phyloP scores from a whole-genome alignment of 2,113 vertebrate species.

The Cyprinus carpio region DNA sequence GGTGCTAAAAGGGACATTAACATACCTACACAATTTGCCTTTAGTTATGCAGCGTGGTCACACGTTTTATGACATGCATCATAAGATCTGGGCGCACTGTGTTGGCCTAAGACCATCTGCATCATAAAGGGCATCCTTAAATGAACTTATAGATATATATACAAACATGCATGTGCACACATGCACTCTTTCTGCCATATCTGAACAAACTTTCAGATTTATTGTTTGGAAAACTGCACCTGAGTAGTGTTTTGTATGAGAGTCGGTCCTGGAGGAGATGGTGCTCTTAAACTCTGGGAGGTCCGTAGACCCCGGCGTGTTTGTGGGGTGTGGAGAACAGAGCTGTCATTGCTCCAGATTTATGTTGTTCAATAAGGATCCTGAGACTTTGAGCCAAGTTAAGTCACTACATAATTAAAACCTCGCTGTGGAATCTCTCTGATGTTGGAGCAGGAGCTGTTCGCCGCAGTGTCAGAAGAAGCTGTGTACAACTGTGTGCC shows the following conservation, averaged over 20 bases:
- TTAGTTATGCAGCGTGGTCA: slow-evolving; percentile 43
- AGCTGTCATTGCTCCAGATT: slow-evolving; percentile 66
- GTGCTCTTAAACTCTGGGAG: slow-evolving; percentile 47
- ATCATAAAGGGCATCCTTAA: background rate
- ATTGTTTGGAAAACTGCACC: slow-evolving; percentile 14
- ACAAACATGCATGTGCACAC: slow-evolving; percentile 13
- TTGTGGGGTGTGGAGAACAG: slow-evolving; percentile 61
- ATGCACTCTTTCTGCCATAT: slow-evolving; percentile 1
- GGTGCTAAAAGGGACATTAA: slow-evolving; percentile 51
- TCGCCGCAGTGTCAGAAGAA: slow-evolving; percentile 47
- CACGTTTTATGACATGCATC: slow-evolving; percentile 35
- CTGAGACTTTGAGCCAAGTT: slow-evolving; percentile 66
- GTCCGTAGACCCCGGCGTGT: slow-evolving; percentile 50
- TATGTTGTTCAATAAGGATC: slow-evolving; percentile 68
- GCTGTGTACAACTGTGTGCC: slow-evolving; percentile 6
- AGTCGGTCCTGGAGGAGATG: slow-evolving; percentile 24
- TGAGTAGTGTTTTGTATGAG: slow-evolving; percentile 26
- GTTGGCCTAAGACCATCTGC: slow-evolving; percentile 40
- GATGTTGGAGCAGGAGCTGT: slow-evolving; percentile 60
- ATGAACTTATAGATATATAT: slow-evolving; percentile 2
- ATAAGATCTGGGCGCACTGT: slow-evolving; percentile 40
- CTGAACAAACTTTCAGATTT: slow-evolving; percentile 11
- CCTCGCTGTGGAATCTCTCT: slow-evolving; percentile 69
- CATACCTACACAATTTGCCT: slow-evolving; percentile 45
- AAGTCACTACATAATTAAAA: slow-evolving; percentile 73